phyloP scores from a whole-genome alignment of 2,797 vertebrate species.

The Arnoldichthys spilopterus region DNA sequence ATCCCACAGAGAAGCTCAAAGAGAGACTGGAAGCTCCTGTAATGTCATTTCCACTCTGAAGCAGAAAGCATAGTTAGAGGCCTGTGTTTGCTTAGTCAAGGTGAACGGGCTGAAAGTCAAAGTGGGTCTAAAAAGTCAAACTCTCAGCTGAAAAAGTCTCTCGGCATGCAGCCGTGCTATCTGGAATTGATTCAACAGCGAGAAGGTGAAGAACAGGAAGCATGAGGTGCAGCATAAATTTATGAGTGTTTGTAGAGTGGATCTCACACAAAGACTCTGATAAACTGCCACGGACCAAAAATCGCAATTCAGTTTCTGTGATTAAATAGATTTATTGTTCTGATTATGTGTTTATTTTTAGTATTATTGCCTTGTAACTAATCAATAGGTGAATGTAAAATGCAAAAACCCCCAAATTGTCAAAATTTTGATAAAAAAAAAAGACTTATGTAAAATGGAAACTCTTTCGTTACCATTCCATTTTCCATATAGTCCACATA shows the following conservation, averaged over 20 bases:
- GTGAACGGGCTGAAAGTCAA: conserved; percentile 51
- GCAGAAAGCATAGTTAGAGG: conserved; percentile 44
- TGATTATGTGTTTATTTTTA: neutral
- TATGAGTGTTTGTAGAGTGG: neutral
- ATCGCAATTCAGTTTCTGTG: neutral
- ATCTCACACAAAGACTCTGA: neutral
- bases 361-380: neutral
- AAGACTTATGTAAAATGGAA: too few relatives aligned
- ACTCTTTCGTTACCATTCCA: neutral
- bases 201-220: conserved; percentile 2
- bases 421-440: neutral
- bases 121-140: conserved; percentile 29
- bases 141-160: neutral
- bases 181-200: conserved; percentile 28
- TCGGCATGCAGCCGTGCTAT: conserved; percentile 14
- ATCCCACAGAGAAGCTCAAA: conserved; percentile 40
- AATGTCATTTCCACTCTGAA: conserved; percentile 44
- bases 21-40: conserved; percentile 27
- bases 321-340: neutral
- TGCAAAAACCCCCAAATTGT: neutral
- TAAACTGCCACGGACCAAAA: neutral
- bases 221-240: neutral
- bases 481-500: neutral
- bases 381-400: neutral
- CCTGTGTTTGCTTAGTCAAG: conserved; percentile 47